Evolutionary conservation across 2,888 invertebrate species (phyloP), one percentile per base, ranked within the genome.

Genomic region (Hermaeophaga mercurialis): DNA sequence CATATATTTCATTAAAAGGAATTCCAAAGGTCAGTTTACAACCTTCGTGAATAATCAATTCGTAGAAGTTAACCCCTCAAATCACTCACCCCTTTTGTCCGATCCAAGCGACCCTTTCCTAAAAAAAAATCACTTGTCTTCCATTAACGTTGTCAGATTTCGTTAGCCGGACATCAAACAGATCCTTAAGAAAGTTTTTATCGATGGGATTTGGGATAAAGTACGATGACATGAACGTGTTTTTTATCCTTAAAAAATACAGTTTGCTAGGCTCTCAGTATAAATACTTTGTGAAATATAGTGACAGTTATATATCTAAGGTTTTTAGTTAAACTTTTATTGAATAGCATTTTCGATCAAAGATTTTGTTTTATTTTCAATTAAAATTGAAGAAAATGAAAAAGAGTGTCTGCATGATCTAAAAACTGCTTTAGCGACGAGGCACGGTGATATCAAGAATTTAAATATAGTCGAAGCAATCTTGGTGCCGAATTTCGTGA

Each of bases 41-140:
- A 33, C 33, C 41, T 41, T 41, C 41, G 41, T 41, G 41, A 41
- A 41, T 41, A 41, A 41, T 41, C 41, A 41, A 41, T 41, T 18
- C 8, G 39, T 7, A 6, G 12, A 39, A 39, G 39, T 39, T 39
- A 39, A 39, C 17, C 39, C 39, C 19, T 39, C 17, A 33, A 33
- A 33, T 33, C 33, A 12, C 33, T 33, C 33, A 33, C 33, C 14
- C 33, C 33, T 11, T n/a, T 33, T 33, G 33, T 33, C 33, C 33
- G 33, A 33, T 14, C 12, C 33, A 14, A 14, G 33, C 33, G 14
- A 33, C 33, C 33, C 33, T 33, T 33, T 11, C 11, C 14, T 14
- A 11, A 33, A 33, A n/a, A n/a, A 31, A 33, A 33, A 33, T 33
- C 33, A 33, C 33, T 33, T 33, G 33, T 33, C 33, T 33, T 33